phyloP scores from a whole-genome alignment of 2,797 vertebrate species.

The Pipistrellus pipistrellus region DNA sequence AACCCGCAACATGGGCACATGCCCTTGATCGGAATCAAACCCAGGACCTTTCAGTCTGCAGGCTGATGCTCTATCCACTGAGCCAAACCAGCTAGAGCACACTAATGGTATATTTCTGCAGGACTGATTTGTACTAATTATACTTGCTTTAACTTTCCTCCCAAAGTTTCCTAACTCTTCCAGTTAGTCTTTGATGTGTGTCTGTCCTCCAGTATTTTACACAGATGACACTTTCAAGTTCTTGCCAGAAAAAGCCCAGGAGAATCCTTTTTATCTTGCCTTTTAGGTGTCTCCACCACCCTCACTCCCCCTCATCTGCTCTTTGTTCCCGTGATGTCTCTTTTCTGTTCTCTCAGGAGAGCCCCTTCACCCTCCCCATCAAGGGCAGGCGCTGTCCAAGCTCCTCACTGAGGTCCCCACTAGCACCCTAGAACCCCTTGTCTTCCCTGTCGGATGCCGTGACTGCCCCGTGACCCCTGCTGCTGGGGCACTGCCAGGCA shows the following conservation, averaged over 20 bases:
- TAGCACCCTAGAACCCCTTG: background rate
- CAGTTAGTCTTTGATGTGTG: background rate
- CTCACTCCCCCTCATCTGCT: background rate
- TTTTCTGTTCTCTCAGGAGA: background rate
- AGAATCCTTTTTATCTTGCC: background rate
- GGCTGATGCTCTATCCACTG: too few relatives aligned
- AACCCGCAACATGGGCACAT: too few relatives aligned
- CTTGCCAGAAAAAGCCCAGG: constrained; percentile 1
- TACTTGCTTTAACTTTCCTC: constrained; percentile 13
- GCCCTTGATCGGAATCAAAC: too few relatives aligned
- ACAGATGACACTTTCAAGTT: constrained; percentile 40
- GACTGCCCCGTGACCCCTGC: background rate
- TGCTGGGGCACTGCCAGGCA: background rate
- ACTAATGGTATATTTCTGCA: background rate
- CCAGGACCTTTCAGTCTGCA: too few relatives aligned
- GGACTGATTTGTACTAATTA: background rate
- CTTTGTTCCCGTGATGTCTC: background rate
- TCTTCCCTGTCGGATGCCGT: background rate
- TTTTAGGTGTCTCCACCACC: background rate
- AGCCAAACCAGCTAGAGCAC: too few relatives aligned
- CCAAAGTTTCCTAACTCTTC: background rate
- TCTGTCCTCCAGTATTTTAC: constrained; percentile 31
- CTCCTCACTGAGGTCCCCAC: background rate
- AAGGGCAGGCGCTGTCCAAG: background rate
- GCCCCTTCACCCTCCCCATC: background rate